A percentile compares a stretch with the other conserved stretches of the same genome.
phyloP scores from a whole-genome alignment of 1,140 invertebrate genomes.

The Octopus sinensis region DNA sequence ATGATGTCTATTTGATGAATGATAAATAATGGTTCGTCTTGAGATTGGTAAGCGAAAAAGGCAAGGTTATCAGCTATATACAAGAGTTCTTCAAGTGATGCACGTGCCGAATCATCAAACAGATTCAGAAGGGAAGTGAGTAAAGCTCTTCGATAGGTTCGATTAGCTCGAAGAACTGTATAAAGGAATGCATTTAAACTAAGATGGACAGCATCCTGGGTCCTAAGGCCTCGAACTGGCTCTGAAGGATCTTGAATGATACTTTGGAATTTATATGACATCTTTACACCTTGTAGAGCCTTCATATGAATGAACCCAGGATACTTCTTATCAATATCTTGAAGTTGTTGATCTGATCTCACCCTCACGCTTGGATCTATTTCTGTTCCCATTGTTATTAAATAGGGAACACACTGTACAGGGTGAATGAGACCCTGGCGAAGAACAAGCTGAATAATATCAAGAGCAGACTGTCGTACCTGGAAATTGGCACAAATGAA shows the following conservation, averaged over 20 bases:
- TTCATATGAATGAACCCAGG: slow-evolving; percentile 87
- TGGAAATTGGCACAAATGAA: slow-evolving; percentile 79
- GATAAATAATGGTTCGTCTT: slow-evolving; percentile 96
- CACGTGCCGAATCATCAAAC: slow-evolving; percentile 87
- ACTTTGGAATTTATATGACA: slow-evolving; percentile 69
- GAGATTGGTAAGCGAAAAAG: slow-evolving; percentile 94
- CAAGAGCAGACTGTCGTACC: slow-evolving; percentile 84
- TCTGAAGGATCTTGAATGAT: slow-evolving; percentile 42
- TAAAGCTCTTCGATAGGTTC: slow-evolving; percentile 89
- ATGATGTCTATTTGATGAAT: slow-evolving; percentile 97
- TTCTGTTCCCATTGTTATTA: slow-evolving; percentile 97
- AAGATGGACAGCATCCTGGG: slow-evolving; percentile 71
- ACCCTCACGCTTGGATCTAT: slow-evolving; percentile 78
- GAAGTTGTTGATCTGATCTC: slow-evolving; percentile 90
- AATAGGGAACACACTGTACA: slow-evolving; percentile 94
- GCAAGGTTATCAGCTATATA: slow-evolving; percentile 97
- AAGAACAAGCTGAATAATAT: slow-evolving; percentile 84
- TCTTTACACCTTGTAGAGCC: slow-evolving; percentile 58
- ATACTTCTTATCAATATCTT: slow-evolving; percentile 99
- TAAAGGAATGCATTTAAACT: slow-evolving; percentile 95
- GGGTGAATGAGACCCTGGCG: slow-evolving; percentile 97
- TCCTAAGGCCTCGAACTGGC: slow-evolving; percentile 69
- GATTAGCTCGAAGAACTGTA: slow-evolving; percentile 82
- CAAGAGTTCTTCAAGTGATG: slow-evolving; percentile 86
- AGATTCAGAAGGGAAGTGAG: slow-evolving; percentile 88